phyloP scores from a whole-genome alignment of 1,140 invertebrate genomes.

The Drosophila lini region DNA sequence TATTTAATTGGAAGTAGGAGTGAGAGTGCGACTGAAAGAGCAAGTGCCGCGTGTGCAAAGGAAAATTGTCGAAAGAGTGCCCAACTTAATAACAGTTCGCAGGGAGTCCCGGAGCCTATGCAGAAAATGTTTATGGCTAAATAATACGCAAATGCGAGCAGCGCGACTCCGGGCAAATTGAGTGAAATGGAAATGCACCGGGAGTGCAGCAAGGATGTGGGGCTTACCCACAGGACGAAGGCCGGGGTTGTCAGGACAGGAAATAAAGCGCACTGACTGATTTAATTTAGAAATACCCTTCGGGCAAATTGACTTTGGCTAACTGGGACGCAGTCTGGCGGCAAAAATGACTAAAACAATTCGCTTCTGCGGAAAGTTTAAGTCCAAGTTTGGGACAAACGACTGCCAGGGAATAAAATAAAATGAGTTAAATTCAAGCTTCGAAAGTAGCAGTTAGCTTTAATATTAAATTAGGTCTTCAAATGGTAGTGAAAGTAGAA shows the following conservation, averaged over 20 bases:
- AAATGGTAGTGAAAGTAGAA: background rate
- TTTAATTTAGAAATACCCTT: constrained; percentile 45
- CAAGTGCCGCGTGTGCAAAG: constrained; percentile 27
- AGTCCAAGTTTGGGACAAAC: background rate
- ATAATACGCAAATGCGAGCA: constrained; percentile 56
- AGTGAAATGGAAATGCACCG: constrained; percentile 62
- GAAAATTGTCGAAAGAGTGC: constrained; percentile 38
- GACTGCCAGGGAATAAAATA: background rate
- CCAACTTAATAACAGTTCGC: constrained; percentile 61
- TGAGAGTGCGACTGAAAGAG: constrained; percentile 14
- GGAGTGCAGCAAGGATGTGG: background rate
- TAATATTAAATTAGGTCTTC: background rate
- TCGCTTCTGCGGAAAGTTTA: background rate
- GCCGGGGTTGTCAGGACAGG: constrained; percentile 1
- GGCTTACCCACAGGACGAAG: background rate
- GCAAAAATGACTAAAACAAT: constrained; percentile 1
- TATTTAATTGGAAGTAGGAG: constrained; percentile 30
- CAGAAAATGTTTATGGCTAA: constrained; percentile 66
- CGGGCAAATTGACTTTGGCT: constrained; percentile 19
- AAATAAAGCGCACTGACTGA: constrained; percentile 34
- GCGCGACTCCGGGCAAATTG: constrained; percentile 54
- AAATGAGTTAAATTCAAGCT: background rate
- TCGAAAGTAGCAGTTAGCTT: background rate
- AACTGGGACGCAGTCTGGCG: constrained; percentile 5
- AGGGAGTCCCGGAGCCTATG: constrained; percentile 42